Evolutionary conservation across 2,888 invertebrate genomes (phyloP).

Genomic region (Carabus problematicus): DNA sequence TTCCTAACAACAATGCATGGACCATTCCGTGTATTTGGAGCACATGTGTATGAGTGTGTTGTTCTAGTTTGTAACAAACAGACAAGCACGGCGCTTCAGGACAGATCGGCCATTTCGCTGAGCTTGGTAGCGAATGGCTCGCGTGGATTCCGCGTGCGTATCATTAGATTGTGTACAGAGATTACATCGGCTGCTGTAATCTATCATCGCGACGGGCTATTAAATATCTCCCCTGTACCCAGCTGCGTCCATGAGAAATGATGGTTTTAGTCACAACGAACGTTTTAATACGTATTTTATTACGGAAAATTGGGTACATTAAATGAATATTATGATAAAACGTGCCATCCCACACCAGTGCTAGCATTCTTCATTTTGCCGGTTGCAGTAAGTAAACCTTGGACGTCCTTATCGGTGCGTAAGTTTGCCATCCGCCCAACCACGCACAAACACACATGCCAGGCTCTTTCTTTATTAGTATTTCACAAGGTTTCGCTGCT

Average conservation of each 20-base stretch:
- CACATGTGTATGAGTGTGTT: not conserved
- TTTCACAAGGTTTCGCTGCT: too few species aligned
- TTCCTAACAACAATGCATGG: slow-evolving; percentile 3
- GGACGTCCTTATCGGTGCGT: slow-evolving; percentile 2
- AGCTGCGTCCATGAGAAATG: slow-evolving; percentile 36
- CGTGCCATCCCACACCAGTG: not conserved
- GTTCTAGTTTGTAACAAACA: not conserved
- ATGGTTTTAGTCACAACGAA: slow-evolving; percentile 34
- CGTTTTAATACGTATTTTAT: slow-evolving; percentile 37
- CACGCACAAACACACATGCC: too few species aligned
- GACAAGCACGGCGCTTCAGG: not conserved
- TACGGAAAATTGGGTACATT: slow-evolving; percentile 33
- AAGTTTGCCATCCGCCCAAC: not conserved
- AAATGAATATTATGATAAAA: slow-evolving; percentile 36
- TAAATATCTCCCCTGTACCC: slow-evolving; percentile 33
- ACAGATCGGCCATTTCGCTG: not conserved
- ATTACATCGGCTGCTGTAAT: slow-evolving; percentile 26
- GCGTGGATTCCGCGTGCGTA: slow-evolving; percentile 6
- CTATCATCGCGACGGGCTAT: slow-evolving; percentile 39
- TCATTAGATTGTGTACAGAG: slow-evolving; percentile 27
- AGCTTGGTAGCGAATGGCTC: too few species aligned
- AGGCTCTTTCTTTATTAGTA: too few species aligned
- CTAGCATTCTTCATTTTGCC: not conserved
- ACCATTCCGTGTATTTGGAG: not conserved
- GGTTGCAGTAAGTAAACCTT: not conserved